These are phyloP conservation scores for Petrocephalus sullivani DNA, from an alignment of 2,797 vertebrate species.

Conservation along the genomic window DNA sequence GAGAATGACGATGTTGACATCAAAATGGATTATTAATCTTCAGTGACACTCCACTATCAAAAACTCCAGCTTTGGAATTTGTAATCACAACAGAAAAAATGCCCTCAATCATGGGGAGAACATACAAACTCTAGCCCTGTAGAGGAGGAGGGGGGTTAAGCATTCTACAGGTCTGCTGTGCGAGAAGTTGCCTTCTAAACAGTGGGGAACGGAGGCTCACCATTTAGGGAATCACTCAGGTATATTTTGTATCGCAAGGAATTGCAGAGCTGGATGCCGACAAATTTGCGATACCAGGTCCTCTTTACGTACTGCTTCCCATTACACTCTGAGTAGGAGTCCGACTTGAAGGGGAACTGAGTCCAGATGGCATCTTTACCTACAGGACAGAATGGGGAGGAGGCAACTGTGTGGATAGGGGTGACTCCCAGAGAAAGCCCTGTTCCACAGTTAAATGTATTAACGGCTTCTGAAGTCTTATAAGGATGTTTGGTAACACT, in stretches of 20 bases:
- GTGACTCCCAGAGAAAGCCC: no score
- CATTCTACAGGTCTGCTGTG: not conserved
- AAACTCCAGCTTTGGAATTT: not conserved
- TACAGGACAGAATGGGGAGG: constrained; percentile 31
- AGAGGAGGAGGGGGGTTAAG: not conserved
- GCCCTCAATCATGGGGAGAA: not conserved
- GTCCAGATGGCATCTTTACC: constrained; percentile 98
- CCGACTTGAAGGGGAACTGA: constrained; percentile 82
- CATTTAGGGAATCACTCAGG: constrained; percentile 88
- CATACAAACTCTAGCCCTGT: not conserved
- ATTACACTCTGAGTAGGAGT: constrained; percentile 86
- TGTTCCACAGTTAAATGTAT: no score
- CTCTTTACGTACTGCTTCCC: constrained; percentile 90
- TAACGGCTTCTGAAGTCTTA: no score
- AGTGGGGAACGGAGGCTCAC: constrained; percentile 56
- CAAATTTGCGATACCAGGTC: constrained; percentile 98
- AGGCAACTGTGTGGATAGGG: no score
- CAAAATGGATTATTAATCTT: not conserved
- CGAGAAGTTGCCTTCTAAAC: not conserved
- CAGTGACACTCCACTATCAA: not conserved
- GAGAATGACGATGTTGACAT: constrained; percentile 19
- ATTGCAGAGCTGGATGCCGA: constrained; percentile 96
- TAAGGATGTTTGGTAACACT: no score
- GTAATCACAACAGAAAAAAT: not conserved
- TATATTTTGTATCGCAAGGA: constrained; percentile 98